Evolutionary conservation across 2,888 invertebrate species (phyloP).

Genomic region (Nomada ferruginata): DNA sequence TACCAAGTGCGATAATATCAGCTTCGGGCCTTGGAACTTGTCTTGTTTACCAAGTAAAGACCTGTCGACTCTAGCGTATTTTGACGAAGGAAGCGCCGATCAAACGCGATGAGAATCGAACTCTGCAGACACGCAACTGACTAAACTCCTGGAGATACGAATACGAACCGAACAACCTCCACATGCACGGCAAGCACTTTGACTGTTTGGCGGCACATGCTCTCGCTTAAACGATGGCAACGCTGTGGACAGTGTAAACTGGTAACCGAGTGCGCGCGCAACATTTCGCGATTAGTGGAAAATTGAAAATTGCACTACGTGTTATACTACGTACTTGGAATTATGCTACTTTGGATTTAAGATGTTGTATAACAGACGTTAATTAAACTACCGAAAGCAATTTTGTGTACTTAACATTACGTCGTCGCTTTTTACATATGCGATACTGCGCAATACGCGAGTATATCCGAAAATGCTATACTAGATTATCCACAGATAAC

Average conservation of each 20-base stretch:
- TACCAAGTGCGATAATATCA: slow-evolving; percentile 72
- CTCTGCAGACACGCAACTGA: slow-evolving; percentile 14
- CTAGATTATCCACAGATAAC: not conserved
- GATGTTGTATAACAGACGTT: not conserved
- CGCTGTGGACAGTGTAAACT: slow-evolving; percentile 24
- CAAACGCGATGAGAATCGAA: slow-evolving; percentile 1
- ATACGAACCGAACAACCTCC: slow-evolving; percentile 15
- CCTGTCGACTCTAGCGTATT: slow-evolving; percentile 23
- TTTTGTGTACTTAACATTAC: not conserved
- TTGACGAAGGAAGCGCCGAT: slow-evolving; percentile 22
- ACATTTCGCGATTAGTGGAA: slow-evolving; percentile 3
- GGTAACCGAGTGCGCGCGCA: slow-evolving; percentile 49
- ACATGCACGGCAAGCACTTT: slow-evolving; percentile 33
- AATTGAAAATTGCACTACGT: slow-evolving; percentile 22
- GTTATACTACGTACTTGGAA: not conserved
- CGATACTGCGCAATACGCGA: too few relatives aligned
- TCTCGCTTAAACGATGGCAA: slow-evolving; percentile 35
- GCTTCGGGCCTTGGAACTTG: slow-evolving; percentile 73
- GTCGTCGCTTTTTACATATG: not conserved
- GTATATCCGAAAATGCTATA: not conserved
- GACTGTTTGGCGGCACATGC: slow-evolving; percentile 40
- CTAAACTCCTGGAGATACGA: not conserved
- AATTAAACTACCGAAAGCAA: not conserved
- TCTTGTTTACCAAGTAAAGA: slow-evolving; percentile 62
- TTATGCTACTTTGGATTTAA: not conserved